Conservation (phyloP, 1,140 invertebrate genomes). For the Saxidomus purpurata region DNA sequence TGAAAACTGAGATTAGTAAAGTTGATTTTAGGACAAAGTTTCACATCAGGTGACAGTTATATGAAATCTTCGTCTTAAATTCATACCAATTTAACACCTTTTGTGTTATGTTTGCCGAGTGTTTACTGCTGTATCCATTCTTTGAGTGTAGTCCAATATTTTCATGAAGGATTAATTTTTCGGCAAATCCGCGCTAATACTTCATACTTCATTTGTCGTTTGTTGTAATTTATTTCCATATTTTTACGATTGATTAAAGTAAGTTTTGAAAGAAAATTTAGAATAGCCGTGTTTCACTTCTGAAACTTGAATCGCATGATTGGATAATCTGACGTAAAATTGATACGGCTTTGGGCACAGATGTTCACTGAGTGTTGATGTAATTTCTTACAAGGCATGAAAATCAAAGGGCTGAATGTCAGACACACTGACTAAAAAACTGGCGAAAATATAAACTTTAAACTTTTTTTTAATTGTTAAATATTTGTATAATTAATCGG, state of each 20-base stretch:
- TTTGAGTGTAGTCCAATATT: background rate
- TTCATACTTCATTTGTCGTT: background rate
- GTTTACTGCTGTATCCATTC: background rate
- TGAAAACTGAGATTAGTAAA: no score
- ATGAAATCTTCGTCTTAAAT: background rate
- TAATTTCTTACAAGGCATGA: no score
- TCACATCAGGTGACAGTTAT: no score
- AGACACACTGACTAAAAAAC: no score
- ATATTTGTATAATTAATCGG: no score
- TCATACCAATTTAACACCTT: background rate
- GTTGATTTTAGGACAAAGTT: no score
- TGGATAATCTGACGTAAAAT: background rate
- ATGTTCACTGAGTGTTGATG: background rate
- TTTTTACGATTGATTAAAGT: conserved; percentile 1
- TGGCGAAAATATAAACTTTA: no score
- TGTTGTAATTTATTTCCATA: background rate
- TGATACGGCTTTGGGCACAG: background rate
- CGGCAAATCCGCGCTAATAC: background rate
- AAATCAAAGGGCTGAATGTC: no score
- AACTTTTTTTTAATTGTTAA: no score
- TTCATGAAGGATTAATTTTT: background rate
- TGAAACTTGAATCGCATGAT: no score
- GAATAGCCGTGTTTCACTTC: background rate
- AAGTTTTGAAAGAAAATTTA: conserved; percentile 1
- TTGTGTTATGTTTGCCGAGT: background rate